These are phyloP conservation scores for Lipotes vexillifer DNA, from an alignment of 2,113 vertebrate species.

Conservation along the genomic window DNA sequence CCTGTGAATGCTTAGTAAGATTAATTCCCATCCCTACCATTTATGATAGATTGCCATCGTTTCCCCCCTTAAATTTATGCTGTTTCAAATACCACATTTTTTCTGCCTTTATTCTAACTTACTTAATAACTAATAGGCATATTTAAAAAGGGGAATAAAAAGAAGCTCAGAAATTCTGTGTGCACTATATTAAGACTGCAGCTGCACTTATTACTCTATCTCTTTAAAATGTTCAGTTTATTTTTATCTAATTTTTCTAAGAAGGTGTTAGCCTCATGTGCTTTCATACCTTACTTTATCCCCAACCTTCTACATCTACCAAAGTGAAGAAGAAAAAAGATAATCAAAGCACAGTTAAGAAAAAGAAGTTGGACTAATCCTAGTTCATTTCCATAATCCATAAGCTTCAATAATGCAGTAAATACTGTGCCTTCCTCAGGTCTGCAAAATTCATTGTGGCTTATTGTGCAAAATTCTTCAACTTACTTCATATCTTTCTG, in stretches of 20 bases:
- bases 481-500: not conserved
- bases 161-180: not conserved
- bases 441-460: not conserved
- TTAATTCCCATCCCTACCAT: not conserved
- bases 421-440: fast-evolving
- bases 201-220: not conserved
- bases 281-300: not conserved
- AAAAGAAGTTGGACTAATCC: not conserved
- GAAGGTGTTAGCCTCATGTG: not conserved
- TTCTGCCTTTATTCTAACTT: not conserved
- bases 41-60: not conserved
- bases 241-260: not conserved
- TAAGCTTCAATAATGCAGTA: not conserved
- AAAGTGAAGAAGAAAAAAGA: not conserved
- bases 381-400: not conserved
- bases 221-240: not conserved
- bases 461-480: not conserved
- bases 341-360: not conserved
- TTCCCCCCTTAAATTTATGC: not conserved
- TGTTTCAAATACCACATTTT: not conserved
- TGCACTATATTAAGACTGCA: not conserved
- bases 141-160: not conserved
- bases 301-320: not conserved
- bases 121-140: not conserved
- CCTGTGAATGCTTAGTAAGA: not conserved